Base-by-base conservation (phyloP, 2,113 vertebrate genomes). In the Carassius gibelio region DNA sequence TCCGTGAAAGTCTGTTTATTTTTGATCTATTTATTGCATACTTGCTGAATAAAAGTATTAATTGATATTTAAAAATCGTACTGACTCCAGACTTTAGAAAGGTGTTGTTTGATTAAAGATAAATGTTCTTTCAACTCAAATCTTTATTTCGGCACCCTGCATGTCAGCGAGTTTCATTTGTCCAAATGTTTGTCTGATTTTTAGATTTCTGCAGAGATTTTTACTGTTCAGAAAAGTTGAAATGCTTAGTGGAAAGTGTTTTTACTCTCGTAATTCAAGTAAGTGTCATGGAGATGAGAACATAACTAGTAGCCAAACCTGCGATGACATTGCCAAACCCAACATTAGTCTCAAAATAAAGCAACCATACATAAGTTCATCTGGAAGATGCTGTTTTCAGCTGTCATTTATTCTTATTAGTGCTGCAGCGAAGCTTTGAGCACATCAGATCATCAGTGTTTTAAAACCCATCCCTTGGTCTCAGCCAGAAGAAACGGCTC, bases 331-430 rank as follows among this genome's bases (percentile, higher is more conserved):
- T 68, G 50, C 48, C 74, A 85, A 85, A 74, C 68, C 26, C 50
- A 81, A 61, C 78, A 77, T 76, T 59, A 17, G 52, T n/a, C 59
- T 9, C 61, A 71, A 62, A 42, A 75, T 77, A 71, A 38, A 83
- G 55, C 75, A 68, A 21, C 62, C 14, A 45, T 52, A 21, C 34
- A 19, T n/a, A 42, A 76, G 26, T 71, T 77, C 50, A 82, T 17
- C 34, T 23, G 50, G 72, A 52, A 48, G 23, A 42, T 0, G 4
- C 17, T 4, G 30, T 38, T 71, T 42, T 71, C 36, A 5, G 36
- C 55, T 36, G 8, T 36, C 17, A 9, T 57, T 52, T 72, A 74
- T 57, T 55, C 52, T n/a, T 45, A 82, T 66, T 77, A 50, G 52
- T 72, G 10, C 59, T 30, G 34, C 64, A 78, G 59, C 59, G 21